Percentiles rank a stretch among this genome's conserved stretches.
Evolutionary conservation across 2,113 vertebrate genomes (phyloP).

Genomic region (Cephalopholis sonnerati): DNA sequence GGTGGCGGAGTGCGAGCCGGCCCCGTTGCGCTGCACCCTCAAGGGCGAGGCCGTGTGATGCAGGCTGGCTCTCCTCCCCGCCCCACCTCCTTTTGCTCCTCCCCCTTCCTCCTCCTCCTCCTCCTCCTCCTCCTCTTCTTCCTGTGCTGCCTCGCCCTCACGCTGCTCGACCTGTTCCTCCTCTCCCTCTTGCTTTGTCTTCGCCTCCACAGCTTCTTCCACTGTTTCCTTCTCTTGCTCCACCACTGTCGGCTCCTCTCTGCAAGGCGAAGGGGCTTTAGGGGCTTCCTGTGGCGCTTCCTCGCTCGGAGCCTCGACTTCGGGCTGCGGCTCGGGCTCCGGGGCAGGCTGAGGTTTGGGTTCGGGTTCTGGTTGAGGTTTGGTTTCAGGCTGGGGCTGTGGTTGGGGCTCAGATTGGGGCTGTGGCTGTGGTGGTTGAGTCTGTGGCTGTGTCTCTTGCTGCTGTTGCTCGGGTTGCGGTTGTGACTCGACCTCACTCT

Average conservation of each 20-base stretch:
- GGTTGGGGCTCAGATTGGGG: slow-evolving; percentile 53
- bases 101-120: slow-evolving; percentile 86
- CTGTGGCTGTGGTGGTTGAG: slow-evolving; percentile 44
- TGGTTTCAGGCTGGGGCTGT: slow-evolving; percentile 18
- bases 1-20: slow-evolving; percentile 90
- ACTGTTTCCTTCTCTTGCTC: slow-evolving; percentile 52
- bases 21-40: slow-evolving; percentile 92
- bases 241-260: slow-evolving; percentile 63
- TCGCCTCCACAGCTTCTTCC: slow-evolving; percentile 51
- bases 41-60: slow-evolving; percentile 93
- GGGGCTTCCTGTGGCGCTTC: slow-evolving; percentile 32
- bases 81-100: slow-evolving; percentile 86
- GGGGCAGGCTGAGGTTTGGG: neutral
- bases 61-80: slow-evolving; percentile 91
- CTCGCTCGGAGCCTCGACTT: slow-evolving; percentile 36
- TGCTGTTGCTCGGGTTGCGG: slow-evolving; percentile 55
- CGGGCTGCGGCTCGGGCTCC: slow-evolving; percentile 10
- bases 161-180: slow-evolving; percentile 41
- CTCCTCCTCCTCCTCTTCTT: slow-evolving; percentile 87
- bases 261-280: slow-evolving; percentile 41
- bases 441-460: slow-evolving; percentile 59
- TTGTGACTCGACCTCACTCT: slow-evolving; percentile 84
- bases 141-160: slow-evolving; percentile 55
- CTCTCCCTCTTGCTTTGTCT: slow-evolving; percentile 55
- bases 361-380: slow-evolving; percentile 40